Percentiles rank a stretch among this genome's conserved stretches.
Evolutionary conservation across 2,113 vertebrate genomes (phyloP).

Genomic region (Acanthochromis polyacanthus): DNA sequence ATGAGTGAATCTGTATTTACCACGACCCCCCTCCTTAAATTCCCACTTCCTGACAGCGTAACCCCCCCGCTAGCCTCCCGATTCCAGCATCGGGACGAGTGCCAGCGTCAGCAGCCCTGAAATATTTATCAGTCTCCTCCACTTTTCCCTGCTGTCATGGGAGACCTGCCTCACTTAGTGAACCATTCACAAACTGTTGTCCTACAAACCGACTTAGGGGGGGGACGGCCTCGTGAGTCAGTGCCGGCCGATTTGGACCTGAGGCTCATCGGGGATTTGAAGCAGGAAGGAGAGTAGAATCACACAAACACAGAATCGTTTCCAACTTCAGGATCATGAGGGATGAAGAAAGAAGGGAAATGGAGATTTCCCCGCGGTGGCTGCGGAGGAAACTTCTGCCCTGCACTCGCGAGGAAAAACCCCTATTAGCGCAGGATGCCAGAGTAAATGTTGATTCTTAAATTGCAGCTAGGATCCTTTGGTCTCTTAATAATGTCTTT

Average conservation of each 20-base stretch:
- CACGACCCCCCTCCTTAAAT: slow-evolving; percentile 41
- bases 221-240: slow-evolving; percentile 18
- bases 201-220: slow-evolving; percentile 40
- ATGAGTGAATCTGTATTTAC: slow-evolving; percentile 74
- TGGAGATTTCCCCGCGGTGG: slow-evolving; percentile 19
- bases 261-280: slow-evolving; percentile 44
- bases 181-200: slow-evolving; percentile 43
- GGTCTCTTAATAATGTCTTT: slow-evolving; percentile 3
- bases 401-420: neutral
- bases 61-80: slow-evolving; percentile 11
- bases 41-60: slow-evolving; percentile 67
- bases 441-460: slow-evolving; percentile 22
- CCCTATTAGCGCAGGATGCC: neutral
- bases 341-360: slow-evolving; percentile 23
- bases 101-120: slow-evolving; percentile 73
- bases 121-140: slow-evolving; percentile 80
- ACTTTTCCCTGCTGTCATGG: slow-evolving; percentile 63
- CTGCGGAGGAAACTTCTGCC: neutral
- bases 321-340: slow-evolving; percentile 22
- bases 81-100: slow-evolving; percentile 52
- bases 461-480: slow-evolving; percentile 19
- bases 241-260: slow-evolving; percentile 2
- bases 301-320: slow-evolving; percentile 32
- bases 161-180: slow-evolving; percentile 59
- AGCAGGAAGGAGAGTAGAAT: slow-evolving; percentile 49